Evolutionary conservation across 2,888 invertebrate genomes (phyloP), one percentile per base, ranked within the genome.

Genomic region (Acrobasis repandana): DNA sequence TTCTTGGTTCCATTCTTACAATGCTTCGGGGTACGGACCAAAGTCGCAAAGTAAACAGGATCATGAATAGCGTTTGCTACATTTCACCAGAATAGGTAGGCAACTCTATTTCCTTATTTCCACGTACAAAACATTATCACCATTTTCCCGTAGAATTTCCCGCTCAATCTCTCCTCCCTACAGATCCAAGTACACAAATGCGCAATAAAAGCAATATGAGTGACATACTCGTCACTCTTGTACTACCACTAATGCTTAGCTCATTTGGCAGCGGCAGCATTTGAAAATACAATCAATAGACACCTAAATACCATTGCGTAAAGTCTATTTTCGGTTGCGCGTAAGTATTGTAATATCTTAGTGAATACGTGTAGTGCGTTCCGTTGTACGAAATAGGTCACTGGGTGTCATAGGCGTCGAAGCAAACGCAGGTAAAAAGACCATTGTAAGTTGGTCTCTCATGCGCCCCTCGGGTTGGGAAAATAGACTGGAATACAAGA

Each of bases 361-460:
- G 58, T 49, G 36, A 34, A 58, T 34, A 36, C 10, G 20, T 47
- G 46, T 46, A 46, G 59, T 60, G 52, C 59, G 59, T 60, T 60
- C 52, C 51, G 59, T 60, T 60, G 51, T 60, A 58, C 51, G 63
- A 69, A 67, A 64, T 69, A 65, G 69, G 69, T 69, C 68, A 68
- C 63, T 58, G 62, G 59, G 62, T 67, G 64, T 63, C 67, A 63
- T 62, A 67, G 57, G 61, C 62, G 65, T 62, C 67, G 62, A 67
- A 67, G 63, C 60, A 61, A 63, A 64, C 65, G 60, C 67, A 69
- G 67, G 69, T 65, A 46, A 60, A 65, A 57, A 60, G 62, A 52
- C 67, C 65, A 63, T 60, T 52, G 15, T 65, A 50, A 10, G n/a
- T 14, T 52, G 59, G 14, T 34, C 57, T 34, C 14, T 57, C 48